Conservation (phyloP, 2,113 vertebrate species). For the Epinephelus fuscoguttatus region DNA sequence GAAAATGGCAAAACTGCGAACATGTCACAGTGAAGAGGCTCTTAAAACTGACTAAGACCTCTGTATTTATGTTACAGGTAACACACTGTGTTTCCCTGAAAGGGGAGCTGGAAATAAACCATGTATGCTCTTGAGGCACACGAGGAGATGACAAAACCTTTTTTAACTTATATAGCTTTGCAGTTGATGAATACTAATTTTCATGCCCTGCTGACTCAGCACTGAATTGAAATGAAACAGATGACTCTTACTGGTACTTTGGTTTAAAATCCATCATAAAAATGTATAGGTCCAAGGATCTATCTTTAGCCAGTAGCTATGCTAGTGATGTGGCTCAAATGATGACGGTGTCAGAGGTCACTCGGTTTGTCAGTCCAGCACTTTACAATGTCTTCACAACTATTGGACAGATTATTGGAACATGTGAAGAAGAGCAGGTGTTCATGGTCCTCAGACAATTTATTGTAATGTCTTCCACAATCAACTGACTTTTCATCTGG, state of each 20-base stretch:
- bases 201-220: background rate
- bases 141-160: slow-evolving; percentile 3
- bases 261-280: background rate
- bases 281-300: background rate
- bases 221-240: slow-evolving; percentile 4
- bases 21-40: slow-evolving; percentile 11
- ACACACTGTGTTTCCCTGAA: background rate
- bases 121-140: background rate
- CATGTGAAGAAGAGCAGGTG: background rate
- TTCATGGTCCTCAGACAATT: background rate
- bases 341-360: background rate
- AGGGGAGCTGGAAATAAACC: background rate
- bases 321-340: background rate
- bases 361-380: background rate
- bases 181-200: background rate
- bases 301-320: background rate
- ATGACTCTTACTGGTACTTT: background rate
- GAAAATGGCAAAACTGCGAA: background rate
- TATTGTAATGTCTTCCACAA: background rate
- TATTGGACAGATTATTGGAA: background rate
- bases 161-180: slow-evolving; percentile 9
- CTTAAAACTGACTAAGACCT: background rate
- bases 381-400: slow-evolving; percentile 5
- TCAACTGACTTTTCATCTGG: background rate
- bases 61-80: background rate